phyloP scores from a whole-genome alignment of 2,888 invertebrate species.

The Cheilosia variabilis region DNA sequence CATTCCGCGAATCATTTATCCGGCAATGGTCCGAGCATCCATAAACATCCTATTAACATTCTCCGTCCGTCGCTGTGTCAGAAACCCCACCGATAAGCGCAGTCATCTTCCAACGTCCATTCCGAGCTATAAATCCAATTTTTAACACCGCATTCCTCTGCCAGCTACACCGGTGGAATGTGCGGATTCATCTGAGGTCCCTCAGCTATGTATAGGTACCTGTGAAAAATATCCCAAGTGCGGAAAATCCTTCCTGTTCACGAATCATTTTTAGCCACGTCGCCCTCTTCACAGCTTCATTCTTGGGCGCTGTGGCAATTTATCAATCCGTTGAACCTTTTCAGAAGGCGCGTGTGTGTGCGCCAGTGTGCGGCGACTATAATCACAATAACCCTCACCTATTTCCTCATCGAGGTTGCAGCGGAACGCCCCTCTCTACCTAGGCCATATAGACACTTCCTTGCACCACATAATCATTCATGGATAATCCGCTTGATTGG shows the following conservation, averaged over 20 bases:
- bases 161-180: conserved; percentile 1
- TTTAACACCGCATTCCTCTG: conserved; percentile 28
- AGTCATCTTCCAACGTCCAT: conserved; percentile 43
- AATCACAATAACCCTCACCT: conserved; percentile 64
- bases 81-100: conserved; percentile 23
- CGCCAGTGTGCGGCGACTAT: conserved; percentile 57
- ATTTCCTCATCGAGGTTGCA: conserved; percentile 16
- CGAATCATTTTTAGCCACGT: conserved; percentile 34
- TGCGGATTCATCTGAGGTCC: conserved; percentile 38
- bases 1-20: too few relatives aligned
- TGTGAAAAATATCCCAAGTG: conserved; percentile 58
- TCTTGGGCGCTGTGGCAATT: conserved; percentile 60
- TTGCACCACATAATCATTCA: conserved; percentile 72
- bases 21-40: too few relatives aligned
- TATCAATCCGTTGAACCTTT: conserved; percentile 70
- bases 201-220: conserved; percentile 18
- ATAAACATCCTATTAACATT: conserved; percentile 29
- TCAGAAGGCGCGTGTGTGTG: conserved; percentile 4
- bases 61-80: not conserved
- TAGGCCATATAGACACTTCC: conserved; percentile 41
- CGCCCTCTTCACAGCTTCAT: conserved; percentile 66
- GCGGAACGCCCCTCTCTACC: not conserved
- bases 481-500: conserved; percentile 74
- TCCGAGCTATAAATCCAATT: conserved; percentile 61
- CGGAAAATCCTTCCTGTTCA: conserved; percentile 68